Conservation (phyloP, 2,797 vertebrate genomes). For the Urophycis tenuis region DNA sequence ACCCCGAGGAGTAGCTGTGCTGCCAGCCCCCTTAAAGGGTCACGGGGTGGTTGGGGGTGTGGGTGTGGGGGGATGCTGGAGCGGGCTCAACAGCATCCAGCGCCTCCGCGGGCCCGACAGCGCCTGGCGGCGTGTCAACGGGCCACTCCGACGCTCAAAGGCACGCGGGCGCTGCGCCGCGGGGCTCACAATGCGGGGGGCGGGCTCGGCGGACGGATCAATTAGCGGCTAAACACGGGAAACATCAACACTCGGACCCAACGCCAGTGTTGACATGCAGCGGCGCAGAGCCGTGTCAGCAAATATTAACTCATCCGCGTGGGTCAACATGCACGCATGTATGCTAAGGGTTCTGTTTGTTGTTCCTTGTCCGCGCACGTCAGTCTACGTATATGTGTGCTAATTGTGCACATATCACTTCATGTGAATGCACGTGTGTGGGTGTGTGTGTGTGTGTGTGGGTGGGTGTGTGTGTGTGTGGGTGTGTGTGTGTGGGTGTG, state of each 20-base stretch:
- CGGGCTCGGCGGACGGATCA: background rate
- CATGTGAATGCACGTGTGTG: constrained; percentile 5
- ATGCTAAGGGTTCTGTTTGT: background rate
- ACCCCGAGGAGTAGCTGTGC: background rate
- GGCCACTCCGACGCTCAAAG: background rate
- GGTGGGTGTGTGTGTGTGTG: constrained; percentile 15
- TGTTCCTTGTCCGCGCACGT: background rate
- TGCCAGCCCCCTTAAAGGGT: background rate
- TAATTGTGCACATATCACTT: background rate
- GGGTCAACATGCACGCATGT: background rate
- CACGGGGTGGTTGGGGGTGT: too few species aligned
- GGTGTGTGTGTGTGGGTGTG: background rate
- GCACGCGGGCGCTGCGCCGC: background rate
- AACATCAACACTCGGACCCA: too few species aligned
- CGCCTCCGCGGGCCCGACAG: background rate
- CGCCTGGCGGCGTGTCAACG: background rate
- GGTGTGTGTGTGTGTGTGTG: background rate
- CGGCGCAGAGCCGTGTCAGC: too few species aligned
- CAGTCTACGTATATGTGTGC: constrained; percentile 7
- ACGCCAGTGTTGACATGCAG: too few species aligned
- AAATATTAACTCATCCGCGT: too few species aligned
- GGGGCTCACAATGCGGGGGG: background rate
- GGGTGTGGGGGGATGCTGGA: background rate
- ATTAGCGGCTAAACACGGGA: background rate
- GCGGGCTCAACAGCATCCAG: constrained; percentile 2